Base-by-base conservation (phyloP, 2,888 invertebrate species). In the Andrena hattorfiana region DNA sequence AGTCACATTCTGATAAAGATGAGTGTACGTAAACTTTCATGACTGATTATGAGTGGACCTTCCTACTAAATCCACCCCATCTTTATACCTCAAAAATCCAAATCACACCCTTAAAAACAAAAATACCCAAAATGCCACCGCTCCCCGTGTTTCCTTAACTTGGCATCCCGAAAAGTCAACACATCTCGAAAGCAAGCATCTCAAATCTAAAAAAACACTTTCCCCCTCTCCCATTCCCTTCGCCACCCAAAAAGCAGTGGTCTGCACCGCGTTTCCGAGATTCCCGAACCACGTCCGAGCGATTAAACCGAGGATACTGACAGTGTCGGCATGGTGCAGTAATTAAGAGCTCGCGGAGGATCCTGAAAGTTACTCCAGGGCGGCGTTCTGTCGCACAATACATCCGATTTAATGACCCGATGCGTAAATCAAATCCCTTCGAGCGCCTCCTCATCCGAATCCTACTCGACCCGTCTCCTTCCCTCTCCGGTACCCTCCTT, bases 331-430 rank as follows among this genome's bases (percentile, higher is more conserved):
- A 49, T n/a, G 77, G 66, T 62, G 73, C 72, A 84, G 84, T 90
- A 91, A 91, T 91, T 91, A 91, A 91, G 91, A 90, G 85, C 85
- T 90, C 88, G 90, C 88, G 85, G 89, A 85, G 79, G 85, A 87
- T 87, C 84, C 66, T 82, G 80, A 77, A 81, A 86, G 86, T 87
- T 87, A 88, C 90, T 89, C 83, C 87, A 62, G 32, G 79, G 60
- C 83, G 59, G 68, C 77, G 78, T 85, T 81, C 87, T 89, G 87
- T 89, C 87, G 82, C 83, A 85, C 88, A 86, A 88, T 87, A 88
- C 87, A 90, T 90, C 87, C 87, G 85, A 91, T 91, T 92, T 92
- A 92, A 92, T 90, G 91, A 91, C 86, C 85, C 87, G 85, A 87
- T 87, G 89, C 89, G 90, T 92, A 91, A 91, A 92, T 92, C 90